Percentiles rank a stretch among this genome's conserved stretches.
These are phyloP conservation scores for Gambusia holbrooki DNA, from an alignment of 2,113 vertebrate genomes.

Conservation along the genomic window DNA sequence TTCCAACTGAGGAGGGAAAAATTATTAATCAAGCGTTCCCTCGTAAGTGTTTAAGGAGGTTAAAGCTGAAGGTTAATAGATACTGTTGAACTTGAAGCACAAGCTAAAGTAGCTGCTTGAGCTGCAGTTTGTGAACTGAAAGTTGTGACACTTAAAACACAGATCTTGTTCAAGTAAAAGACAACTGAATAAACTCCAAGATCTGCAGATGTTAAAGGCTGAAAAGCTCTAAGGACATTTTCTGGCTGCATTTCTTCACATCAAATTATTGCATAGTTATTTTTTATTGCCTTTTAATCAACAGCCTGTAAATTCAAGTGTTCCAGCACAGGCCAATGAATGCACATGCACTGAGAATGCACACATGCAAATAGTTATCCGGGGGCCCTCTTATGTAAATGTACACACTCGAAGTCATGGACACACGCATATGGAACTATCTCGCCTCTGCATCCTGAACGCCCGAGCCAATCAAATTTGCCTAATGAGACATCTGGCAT, in stretches of 20 bases:
- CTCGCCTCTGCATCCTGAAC: conserved; percentile 71
- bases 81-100: background rate
- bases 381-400: conserved; percentile 63
- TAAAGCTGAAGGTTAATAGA: background rate
- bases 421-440: conserved; percentile 73
- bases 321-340: conserved; percentile 31
- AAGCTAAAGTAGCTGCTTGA: background rate
- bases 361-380: conserved; percentile 66
- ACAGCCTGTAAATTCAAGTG: conserved; percentile 13
- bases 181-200: background rate
- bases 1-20: background rate
- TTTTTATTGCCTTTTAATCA: conserved; percentile 1
- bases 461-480: conserved; percentile 77
- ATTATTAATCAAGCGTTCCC: background rate
- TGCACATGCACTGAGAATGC: conserved; percentile 51
- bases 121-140: background rate
- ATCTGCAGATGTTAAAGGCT: background rate
- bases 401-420: conserved; percentile 44
- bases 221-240: background rate
- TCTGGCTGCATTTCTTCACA: background rate
- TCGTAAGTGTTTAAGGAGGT: background rate
- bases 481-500: conserved; percentile 81
- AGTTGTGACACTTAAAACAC: background rate
- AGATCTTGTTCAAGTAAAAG: background rate
- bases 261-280: background rate